These are phyloP conservation scores for Eonycteris spelaea DNA, from an alignment of 2,113 vertebrate species.

Conservation along the genomic window DNA sequence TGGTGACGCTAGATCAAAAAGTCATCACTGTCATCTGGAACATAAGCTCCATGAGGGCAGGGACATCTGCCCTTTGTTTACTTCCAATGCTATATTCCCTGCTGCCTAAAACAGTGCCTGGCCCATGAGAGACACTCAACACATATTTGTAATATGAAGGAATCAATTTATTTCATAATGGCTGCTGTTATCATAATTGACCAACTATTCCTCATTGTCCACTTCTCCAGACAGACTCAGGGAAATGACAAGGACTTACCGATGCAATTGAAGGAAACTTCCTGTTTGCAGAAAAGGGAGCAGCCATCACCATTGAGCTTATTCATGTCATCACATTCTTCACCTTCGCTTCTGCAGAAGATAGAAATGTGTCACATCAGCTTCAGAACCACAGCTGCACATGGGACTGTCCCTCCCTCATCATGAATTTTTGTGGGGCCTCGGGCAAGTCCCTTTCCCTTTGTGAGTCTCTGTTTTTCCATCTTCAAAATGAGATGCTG, in stretches of 20 bases:
- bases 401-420: neutral
- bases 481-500: neutral
- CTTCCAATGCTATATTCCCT: neutral
- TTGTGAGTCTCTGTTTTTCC: neutral
- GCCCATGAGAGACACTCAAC: neutral
- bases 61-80: accelerated
- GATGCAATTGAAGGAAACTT: conserved; percentile 94
- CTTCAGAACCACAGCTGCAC: neutral
- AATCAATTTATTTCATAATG: neutral
- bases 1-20: neutral
- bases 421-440: neutral
- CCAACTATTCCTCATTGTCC: neutral
- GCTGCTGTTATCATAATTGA: neutral
- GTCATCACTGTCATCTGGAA: neutral
- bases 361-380: conserved; percentile 40
- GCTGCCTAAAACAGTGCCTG: neutral
- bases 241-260: conserved; percentile 85
- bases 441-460: neutral
- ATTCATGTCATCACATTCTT: conserved; percentile 97
- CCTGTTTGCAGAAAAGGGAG: conserved; percentile 94
- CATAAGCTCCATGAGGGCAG: neutral
- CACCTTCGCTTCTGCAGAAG: conserved; percentile 87
- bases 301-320: conserved; percentile 95
- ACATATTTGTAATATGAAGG: neutral
- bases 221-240: neutral